Conservation (phyloP, 2,113 vertebrate species). For the Oreocharis arfaki region DNA sequence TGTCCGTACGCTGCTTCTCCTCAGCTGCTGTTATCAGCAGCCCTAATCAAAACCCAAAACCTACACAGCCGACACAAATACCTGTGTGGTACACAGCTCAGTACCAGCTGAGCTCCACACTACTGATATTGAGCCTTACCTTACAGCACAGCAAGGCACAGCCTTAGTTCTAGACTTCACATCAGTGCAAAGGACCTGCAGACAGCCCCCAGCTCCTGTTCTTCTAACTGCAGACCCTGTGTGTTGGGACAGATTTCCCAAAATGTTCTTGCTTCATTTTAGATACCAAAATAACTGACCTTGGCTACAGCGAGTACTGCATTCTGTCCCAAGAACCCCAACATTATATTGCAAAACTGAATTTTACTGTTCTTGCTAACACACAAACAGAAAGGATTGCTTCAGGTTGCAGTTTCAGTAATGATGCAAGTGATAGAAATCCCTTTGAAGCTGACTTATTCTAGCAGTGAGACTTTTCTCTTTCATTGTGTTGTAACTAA, state of each 20-base stretch:
- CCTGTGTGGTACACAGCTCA: too few relatives aligned
- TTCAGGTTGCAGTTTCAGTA: neutral
- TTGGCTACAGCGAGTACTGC: accelerated
- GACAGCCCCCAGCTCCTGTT: neutral
- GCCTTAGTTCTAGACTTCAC: neutral
- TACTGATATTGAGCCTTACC: neutral
- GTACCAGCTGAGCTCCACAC: neutral
- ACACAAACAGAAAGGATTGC: neutral
- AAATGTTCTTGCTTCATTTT: neutral
- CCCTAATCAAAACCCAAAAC: neutral
- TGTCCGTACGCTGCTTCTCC: neutral
- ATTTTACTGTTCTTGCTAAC: neutral
- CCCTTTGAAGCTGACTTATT: neutral
- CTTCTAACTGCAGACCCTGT: neutral
- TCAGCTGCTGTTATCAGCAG: neutral
- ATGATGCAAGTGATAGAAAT: neutral
- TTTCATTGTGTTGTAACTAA: neutral
- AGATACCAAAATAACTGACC: neutral
- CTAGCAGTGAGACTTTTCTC: neutral
- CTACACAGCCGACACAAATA: neutral
- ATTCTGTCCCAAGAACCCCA: neutral
- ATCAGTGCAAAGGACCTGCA: neutral
- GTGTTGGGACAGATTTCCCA: neutral
- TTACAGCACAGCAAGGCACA: neutral
- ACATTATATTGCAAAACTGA: accelerated